Base-by-base conservation (phyloP, 2,113 vertebrate genomes). In the Ceratotherium simum region DNA sequence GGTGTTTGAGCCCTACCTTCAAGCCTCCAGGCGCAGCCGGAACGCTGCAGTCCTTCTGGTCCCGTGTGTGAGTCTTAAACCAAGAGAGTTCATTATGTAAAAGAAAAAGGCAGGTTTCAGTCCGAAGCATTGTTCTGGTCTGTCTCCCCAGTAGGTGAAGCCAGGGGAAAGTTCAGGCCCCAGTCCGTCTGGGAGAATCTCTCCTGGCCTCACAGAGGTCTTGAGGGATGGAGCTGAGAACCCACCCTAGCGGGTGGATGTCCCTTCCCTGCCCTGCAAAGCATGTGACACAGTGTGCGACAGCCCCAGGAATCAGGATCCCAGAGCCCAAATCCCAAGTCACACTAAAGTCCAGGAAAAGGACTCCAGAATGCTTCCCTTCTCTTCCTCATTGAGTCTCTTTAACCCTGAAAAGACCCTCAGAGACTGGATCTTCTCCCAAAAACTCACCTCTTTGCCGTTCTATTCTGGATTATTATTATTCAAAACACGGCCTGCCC, bases 401-500 rank as follows among this genome's bases (percentile, higher is more conserved):
- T 91, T 96, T 97, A 88, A 91, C 89, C 85, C 78, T 7, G 65
- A 95, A 97, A 94, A 96, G 97, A 86, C 92, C 91, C 69, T 84
- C 73, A 93, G 97, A 96, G 95, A 54, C 96, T 92, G 91, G 67
- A 4, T 95, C 97, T 87, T 6, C 25, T 58, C 56, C 17, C 16
- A 0, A 25, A 46, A 25, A 21, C 20, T 33, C 39, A 7, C 46
- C 70, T 96, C 25, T 91, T 36, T 96, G 95, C 79, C 36, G 16
- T 6, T 46, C 75, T 64, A 4, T 98, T 96, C 46, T 2, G 12
- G 46, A n/a, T 72, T 81, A 92, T 97, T 93, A n/a, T 85, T 51
- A 64, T 23, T 97, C 64, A 90, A 96, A 97, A 95, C 54, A 6
- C 60, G 39, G 76, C 84, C 0, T 1, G 92, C 79, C 88, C 65